A percentile compares a stretch with the other conserved stretches of the same genome.
Conservation (phyloP, 2,797 vertebrate genomes). For the Eulemur albifrons region DNA sequence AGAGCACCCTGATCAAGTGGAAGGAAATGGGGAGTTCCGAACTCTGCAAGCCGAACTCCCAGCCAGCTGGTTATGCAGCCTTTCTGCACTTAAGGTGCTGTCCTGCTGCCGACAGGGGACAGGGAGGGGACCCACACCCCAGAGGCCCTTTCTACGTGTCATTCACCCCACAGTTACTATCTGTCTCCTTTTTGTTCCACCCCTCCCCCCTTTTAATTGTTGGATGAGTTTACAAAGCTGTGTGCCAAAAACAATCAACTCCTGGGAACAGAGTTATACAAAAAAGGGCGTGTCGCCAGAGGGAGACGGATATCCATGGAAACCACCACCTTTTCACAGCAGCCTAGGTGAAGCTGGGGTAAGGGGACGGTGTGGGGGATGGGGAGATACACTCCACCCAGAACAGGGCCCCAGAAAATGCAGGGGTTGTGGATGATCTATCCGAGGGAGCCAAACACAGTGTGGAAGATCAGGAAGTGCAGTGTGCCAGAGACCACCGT, state of each 20-base stretch:
- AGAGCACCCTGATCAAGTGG: neutral
- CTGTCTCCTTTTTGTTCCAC: conserved; percentile 62
- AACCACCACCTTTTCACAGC: conserved; percentile 84
- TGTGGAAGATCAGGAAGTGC: neutral
- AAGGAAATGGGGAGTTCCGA: neutral
- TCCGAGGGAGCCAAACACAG: neutral
- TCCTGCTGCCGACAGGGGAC: neutral
- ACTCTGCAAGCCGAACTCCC: rapidly evolving
- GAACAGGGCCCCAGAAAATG: neutral
- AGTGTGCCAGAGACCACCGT: neutral
- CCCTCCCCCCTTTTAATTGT: conserved; percentile 82
- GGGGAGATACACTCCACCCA: neutral
- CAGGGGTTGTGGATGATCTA: neutral
- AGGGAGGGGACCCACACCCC: neutral
- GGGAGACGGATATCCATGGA: conserved; percentile 84
- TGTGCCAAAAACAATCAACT: conserved; percentile 88
- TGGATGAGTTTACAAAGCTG: conserved; percentile 85
- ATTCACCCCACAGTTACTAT: neutral
- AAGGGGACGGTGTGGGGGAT: conserved; percentile 65
- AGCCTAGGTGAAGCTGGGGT: conserved; percentile 83
- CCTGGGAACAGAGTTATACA: conserved; percentile 85
- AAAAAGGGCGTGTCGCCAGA: conserved; percentile 86
- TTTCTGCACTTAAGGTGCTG: neutral
- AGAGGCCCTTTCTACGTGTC: neutral
- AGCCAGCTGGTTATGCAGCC: neutral